A percentile compares a stretch with the other conserved stretches of the same genome.
phyloP scores from a whole-genome alignment of 1,140 invertebrate species.

The Bombus confusus region DNA sequence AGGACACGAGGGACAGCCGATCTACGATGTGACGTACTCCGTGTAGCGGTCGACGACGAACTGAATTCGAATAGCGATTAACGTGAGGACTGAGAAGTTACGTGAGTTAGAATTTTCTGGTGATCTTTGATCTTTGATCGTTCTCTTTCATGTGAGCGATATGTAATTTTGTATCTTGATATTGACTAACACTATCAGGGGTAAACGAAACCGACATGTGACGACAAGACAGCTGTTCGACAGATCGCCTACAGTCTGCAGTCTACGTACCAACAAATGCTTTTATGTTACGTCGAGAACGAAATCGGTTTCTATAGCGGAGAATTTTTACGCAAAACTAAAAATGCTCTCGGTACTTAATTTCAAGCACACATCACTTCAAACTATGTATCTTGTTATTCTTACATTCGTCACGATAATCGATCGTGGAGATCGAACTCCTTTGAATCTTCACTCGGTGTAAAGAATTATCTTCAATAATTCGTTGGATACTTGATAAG shows the following conservation, averaged over 20 bases:
- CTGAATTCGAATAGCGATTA: conserved; percentile 49
- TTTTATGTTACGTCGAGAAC: conserved; percentile 20
- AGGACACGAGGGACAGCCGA: conserved; percentile 24
- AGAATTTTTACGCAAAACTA: not conserved
- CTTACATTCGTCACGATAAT: conserved; percentile 20
- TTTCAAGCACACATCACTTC: conserved; percentile 2
- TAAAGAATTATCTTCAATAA: not conserved
- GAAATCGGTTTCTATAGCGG: not conserved
- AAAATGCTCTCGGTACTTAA: too few relatives aligned
- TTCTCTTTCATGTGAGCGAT: not conserved
- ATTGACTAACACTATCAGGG: not conserved
- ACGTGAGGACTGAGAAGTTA: not conserved
- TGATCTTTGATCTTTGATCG: conserved; percentile 70
- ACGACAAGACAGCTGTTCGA: conserved; percentile 37
- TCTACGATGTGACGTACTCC: conserved; percentile 20
- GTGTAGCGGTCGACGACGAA: conserved; percentile 56
- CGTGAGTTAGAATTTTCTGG: conserved; percentile 7
- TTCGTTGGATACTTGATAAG: conserved; percentile 4
- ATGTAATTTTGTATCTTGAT: not conserved
- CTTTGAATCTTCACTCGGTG: not conserved
- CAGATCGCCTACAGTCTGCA: not conserved
- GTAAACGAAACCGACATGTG: conserved; percentile 8
- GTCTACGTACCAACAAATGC: not conserved
- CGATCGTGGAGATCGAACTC: conserved; percentile 5
- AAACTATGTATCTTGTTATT: not conserved